Base-by-base conservation (phyloP, 2,888 invertebrate genomes). In the Antitype chi region DNA sequence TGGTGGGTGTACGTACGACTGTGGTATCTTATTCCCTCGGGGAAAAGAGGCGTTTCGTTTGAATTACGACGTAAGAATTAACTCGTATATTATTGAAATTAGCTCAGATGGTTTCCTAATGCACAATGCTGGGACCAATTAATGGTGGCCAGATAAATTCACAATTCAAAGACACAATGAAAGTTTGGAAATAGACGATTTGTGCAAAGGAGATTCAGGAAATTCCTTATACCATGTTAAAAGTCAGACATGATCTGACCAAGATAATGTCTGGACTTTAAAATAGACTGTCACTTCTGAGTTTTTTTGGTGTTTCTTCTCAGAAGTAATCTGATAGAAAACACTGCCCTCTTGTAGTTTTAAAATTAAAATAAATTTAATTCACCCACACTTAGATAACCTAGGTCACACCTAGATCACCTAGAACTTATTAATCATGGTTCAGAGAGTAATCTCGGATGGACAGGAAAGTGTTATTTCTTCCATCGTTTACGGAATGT, bases 1-100 rank as follows among this genome's bases (percentile, higher is more conserved):
- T 25, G 67, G 78, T 77, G 78, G 77, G 81, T 47, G 71, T 76
- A 38, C n/a, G 77, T 77, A 38, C 25, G 52, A 38, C 38, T 49
- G 62, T 75, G 17, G 74, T 82, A 78, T 78, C 68, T 59, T 67
- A 68, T 68, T 32, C 76, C 82, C 83, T 32, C 78, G n/a, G 82
- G 83, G 68, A 57, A 6, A 2, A 25, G n/a, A 68, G 81, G 81
- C 81, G 78, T 82, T 74, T 13, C 83, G 17, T 55, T 74, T 78
- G 67, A 82, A 82, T 82, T 78, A 82, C 83, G 74, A 82, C 63
- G 82, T 78, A 78, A 78, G 82, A 82, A 82, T 74, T 74, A 82
- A 78, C 74, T 74, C 83, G 52, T 82, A 74, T 69, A 62, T 82
- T 82, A 70, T 78, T 74, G 78, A 74, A 82, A 82, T 82, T 74